Evolutionary conservation across 2,797 vertebrate species (phyloP).

Genomic region (Philypnodon macrostomus): DNA sequence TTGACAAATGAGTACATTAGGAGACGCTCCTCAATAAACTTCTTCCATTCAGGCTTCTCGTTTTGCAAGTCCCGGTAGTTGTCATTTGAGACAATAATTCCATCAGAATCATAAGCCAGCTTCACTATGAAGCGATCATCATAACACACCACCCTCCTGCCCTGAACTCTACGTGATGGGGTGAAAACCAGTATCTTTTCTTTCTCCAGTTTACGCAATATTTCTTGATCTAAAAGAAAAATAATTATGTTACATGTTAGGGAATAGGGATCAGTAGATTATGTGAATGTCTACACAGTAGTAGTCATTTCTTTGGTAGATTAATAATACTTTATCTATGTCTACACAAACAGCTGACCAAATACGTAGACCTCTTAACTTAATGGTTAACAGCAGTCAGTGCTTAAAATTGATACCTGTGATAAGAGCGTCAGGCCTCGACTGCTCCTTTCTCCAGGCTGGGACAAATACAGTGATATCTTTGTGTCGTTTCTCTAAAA

Average conservation of each 20-base stretch:
- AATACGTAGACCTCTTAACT: neutral
- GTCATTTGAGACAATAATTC: slow-evolving; percentile 98
- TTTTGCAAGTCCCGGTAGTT: slow-evolving; percentile 98
- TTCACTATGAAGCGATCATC: slow-evolving; percentile 99
- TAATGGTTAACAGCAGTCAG: too few species aligned
- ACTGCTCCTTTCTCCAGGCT: slow-evolving; percentile 98
- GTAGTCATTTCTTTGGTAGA: too few species aligned
- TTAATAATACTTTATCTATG: too few species aligned
- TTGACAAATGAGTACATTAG: slow-evolving; percentile 99
- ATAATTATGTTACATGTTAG: neutral
- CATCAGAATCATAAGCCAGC: slow-evolving; percentile 96
- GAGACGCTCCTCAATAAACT: slow-evolving; percentile 97
- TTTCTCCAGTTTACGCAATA: slow-evolving; percentile 94
- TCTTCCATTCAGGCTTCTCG: slow-evolving; percentile 99
- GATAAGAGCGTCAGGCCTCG: slow-evolving; percentile 94
- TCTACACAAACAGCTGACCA: too few species aligned
- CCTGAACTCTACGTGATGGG: slow-evolving; percentile 95
- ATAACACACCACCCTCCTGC: slow-evolving; percentile 96
- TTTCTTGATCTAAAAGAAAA: slow-evolving; percentile 89
- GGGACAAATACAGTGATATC: slow-evolving; percentile 98
- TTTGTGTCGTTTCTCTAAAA: slow-evolving; percentile 96
- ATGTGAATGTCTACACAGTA: too few species aligned
- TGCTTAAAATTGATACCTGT: too few species aligned
- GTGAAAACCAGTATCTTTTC: slow-evolving; percentile 99
- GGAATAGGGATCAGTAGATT: too few species aligned